Evolutionary conservation across 2,113 vertebrate species (phyloP).

Genomic region (Onychorhynchus coronatus): DNA sequence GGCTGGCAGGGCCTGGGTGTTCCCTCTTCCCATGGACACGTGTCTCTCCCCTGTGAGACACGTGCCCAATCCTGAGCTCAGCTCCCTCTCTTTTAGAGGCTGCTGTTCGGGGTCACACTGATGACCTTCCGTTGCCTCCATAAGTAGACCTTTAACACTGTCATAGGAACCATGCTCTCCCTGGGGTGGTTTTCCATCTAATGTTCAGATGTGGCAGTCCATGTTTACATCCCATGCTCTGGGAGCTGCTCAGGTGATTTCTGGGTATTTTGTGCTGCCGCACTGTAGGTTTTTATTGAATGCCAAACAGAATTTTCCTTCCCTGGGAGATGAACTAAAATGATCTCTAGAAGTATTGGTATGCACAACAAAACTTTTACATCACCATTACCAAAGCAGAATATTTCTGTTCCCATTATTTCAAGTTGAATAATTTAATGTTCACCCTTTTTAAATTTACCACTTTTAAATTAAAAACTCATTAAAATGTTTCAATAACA

Average conservation of each 20-base stretch:
- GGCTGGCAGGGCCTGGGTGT: neutral
- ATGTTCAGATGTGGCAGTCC: neutral
- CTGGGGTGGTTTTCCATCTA: neutral
- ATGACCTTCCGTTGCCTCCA: fast-evolving
- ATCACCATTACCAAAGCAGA: constrained; percentile 27
- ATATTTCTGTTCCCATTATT: constrained; percentile 21
- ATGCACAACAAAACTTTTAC: constrained; percentile 50
- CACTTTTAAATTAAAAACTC: constrained; percentile 66
- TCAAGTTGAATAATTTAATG: constrained; percentile 56
- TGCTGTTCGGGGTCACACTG: fast-evolving
- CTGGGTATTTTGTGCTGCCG: neutral
- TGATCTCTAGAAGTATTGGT: neutral
- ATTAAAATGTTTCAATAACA: constrained; percentile 64
- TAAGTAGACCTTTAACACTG: fast-evolving
- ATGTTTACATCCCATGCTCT: neutral
- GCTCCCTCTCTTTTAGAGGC: neutral
- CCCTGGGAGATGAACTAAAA: neutral
- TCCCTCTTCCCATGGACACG: fast-evolving
- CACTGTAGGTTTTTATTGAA: neutral
- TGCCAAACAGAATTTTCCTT: neutral
- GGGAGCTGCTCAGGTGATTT: neutral
- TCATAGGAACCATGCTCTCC: neutral
- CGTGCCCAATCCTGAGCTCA: fast-evolving
- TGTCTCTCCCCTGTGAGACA: fast-evolving
- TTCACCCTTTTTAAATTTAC: constrained; percentile 57